Base-by-base conservation (phyloP, 2,888 invertebrate species). In the Sipha maydis region DNA sequence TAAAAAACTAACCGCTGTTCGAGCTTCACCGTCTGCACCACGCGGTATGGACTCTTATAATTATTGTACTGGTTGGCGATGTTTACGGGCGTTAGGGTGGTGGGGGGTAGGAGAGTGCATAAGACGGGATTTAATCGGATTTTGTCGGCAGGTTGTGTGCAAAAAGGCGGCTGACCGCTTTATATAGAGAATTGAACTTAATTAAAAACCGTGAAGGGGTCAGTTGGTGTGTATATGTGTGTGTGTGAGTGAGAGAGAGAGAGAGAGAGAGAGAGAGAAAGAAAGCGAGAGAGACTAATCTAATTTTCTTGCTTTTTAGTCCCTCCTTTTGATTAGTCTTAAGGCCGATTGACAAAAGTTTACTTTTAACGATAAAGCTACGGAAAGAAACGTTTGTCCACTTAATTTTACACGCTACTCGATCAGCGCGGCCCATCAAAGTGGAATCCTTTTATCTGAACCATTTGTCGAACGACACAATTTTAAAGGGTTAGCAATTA, bases 81-180 rank as follows among this genome's bases (percentile, higher is more conserved):
- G 28, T 21, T 3, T 4, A 21, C 28, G 25, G 14, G 25, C 17
- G 19, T 25, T 38, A 19, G 21, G 19, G 67, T 11, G 3, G 9
- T 9, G 67, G 4, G 56, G 56, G 56, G n/a, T 41, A 25, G 9
- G 69, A 69, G 25, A 28, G 34, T 28, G 73, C 73, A 73, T 75
- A 80, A 88, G 73, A 88, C 67, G 56, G 41, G 80, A 73, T 82
- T 75, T 88, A 88, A 88, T 88, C 79, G 80, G 61, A 88, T 73
- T 88, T 48, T 41, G 31, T 61, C 73, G 75, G 21, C 71, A 73
- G 75, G 41, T 34, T 61, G 38, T 56, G 71, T 25, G 71, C 86
- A 73, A 88, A 82, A 88, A 88, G 61, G 86, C 73, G 38, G 48
- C 80, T 88, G 80, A 80, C 80, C 86, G 61, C 71, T 25, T 14